A percentile compares a stretch with the other conserved stretches of the same genome.
Evolutionary conservation across 1,140 invertebrate genomes (phyloP).

Genomic region (Drosophila kurseongensis): DNA sequence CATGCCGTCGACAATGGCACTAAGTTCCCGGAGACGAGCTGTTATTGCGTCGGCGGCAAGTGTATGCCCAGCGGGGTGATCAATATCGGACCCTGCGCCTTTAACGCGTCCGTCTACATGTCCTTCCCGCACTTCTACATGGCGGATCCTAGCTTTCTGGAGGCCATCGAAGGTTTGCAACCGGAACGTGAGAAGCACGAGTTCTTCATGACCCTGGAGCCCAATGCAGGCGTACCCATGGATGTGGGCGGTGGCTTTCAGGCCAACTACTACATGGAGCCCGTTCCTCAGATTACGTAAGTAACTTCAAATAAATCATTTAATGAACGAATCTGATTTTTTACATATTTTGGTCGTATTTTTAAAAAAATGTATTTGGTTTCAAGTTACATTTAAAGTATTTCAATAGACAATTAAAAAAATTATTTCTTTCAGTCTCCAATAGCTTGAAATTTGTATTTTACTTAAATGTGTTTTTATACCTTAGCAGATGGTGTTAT

Average conservation of each 20-base stretch:
- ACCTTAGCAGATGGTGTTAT: no score
- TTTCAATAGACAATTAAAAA: no score
- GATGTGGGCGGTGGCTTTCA: slow-evolving; percentile 91
- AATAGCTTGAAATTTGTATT: no score
- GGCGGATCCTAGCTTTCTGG: slow-evolving; percentile 89
- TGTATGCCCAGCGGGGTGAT: slow-evolving; percentile 89
- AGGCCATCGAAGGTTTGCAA: slow-evolving; percentile 88
- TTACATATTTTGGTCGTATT: no score
- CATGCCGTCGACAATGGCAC: slow-evolving; percentile 88
- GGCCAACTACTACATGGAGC: slow-evolving; percentile 90
- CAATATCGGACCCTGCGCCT: slow-evolving; percentile 89
- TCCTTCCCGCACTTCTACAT: slow-evolving; percentile 95
- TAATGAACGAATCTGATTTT: no score
- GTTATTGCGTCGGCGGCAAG: slow-evolving; percentile 88
- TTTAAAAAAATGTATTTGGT: no score
- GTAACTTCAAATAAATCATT: slow-evolving; percentile 59
- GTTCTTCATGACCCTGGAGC: slow-evolving; percentile 90
- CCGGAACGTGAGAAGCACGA: slow-evolving; percentile 89
- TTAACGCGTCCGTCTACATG: slow-evolving; percentile 91
- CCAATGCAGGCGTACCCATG: slow-evolving; percentile 89
- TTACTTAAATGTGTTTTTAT: no score
- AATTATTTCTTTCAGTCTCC: no score
- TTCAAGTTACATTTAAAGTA: no score
- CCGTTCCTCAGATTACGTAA: slow-evolving; percentile 88
- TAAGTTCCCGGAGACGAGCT: slow-evolving; percentile 87